These are phyloP conservation scores for Zoanthus sansibaricus DNA, from an alignment of 92 coral and sea anemone genomes.

Conservation along the genomic window DNA sequence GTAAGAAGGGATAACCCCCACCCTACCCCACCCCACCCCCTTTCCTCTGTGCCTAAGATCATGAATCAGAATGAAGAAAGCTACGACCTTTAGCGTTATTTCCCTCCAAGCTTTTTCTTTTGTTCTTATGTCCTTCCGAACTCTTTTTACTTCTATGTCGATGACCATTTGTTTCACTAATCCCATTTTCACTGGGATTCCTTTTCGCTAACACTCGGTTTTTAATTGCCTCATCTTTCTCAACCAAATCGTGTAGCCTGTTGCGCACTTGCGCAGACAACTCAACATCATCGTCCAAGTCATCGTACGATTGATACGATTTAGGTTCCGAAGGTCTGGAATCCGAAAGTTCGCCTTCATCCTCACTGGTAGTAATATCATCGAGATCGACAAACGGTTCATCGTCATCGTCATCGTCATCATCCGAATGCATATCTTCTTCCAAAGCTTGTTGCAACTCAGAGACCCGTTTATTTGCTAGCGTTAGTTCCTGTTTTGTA, in stretches of 20 bases:
- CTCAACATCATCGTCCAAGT: constrained; percentile 80
- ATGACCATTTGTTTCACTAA: constrained; percentile 31
- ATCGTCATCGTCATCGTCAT: constrained; percentile 77
- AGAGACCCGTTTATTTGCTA: constrained; percentile 89
- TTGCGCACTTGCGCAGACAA: constrained; percentile 39
- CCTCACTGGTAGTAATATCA: constrained; percentile 53
- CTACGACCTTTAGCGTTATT: constrained; percentile 38
- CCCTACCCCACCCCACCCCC: neutral
- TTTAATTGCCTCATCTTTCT: constrained; percentile 41
- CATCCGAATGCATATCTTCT: constrained; percentile 89
- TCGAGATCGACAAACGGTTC: constrained; percentile 51
- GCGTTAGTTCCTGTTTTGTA: constrained; percentile 84
- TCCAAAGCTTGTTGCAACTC: constrained; percentile 96
- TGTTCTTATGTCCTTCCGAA: constrained; percentile 34
- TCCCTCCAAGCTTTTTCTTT: constrained; percentile 19
- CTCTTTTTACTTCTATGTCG: constrained; percentile 33
- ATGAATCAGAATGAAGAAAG: constrained; percentile 21
- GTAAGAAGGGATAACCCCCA: neutral
- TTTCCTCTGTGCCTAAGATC: neutral
- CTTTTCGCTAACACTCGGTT: constrained; percentile 13
- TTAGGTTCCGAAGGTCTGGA: constrained; percentile 94
- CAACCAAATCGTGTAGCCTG: constrained; percentile 37
- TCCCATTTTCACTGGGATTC: constrained; percentile 30
- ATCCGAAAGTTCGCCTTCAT: constrained; percentile 69
- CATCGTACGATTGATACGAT: constrained; percentile 95